Evolutionary conservation across 2,113 vertebrate species (phyloP).

Genomic region (Callopanchax toddi): DNA sequence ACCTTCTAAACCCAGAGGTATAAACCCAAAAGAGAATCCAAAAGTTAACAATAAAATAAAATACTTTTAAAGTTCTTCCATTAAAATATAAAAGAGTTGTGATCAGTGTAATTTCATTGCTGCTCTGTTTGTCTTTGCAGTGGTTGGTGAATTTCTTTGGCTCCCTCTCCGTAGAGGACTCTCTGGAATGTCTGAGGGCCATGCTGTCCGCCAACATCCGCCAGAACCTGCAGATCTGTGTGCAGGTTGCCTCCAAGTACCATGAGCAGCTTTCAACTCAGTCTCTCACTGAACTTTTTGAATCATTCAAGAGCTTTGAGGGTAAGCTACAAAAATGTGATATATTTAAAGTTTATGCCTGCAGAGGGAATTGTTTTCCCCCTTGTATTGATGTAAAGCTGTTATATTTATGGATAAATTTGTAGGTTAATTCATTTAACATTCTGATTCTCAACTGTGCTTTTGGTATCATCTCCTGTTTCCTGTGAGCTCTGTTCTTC

Average conservation of each 20-base stretch:
- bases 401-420: neutral
- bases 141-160: constrained; percentile 99
- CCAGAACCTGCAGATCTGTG: constrained; percentile 98
- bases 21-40: neutral
- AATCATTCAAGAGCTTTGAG: constrained; percentile 99
- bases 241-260: constrained; percentile 98
- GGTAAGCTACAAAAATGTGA: constrained; percentile 72
- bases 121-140: constrained; percentile 67
- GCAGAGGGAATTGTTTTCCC: neutral
- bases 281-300: constrained; percentile 96
- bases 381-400: neutral
- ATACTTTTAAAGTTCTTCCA: neutral
- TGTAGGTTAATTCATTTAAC: too few species aligned
- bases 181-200: constrained; percentile 94
- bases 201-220: constrained; percentile 99
- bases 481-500: too few species aligned
- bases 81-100: neutral
- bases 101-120: neutral
- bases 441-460: too few species aligned
- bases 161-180: constrained; percentile 97
- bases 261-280: constrained; percentile 96
- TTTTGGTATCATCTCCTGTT: too few species aligned
- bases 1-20: constrained; percentile 98
- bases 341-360: neutral
- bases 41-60: neutral